Base-by-base conservation (phyloP, 2,797 vertebrate genomes). In the Astyanax mexicanus region DNA sequence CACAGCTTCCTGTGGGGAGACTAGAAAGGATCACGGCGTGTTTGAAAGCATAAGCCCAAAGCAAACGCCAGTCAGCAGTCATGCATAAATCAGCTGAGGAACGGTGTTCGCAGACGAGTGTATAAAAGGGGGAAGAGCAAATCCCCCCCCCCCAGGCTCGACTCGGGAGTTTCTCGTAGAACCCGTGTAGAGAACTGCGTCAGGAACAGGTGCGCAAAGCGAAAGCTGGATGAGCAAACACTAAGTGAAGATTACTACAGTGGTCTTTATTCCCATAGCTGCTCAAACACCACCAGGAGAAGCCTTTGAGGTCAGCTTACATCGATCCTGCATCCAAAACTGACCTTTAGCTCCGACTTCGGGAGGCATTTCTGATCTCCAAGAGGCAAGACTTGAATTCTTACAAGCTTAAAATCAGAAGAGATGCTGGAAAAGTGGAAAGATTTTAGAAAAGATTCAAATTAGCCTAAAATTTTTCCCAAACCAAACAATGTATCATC, bases 251-350 rank as follows among this genome's bases (percentile, higher is more conserved):
- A 42, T 17, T 37, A 37, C 54, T 38, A 64, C 55, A 64, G 6
- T 13, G 37, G 17, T 57, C 51, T 81, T 44, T 17, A 62, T 42
- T 62, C 23, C 45, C 74, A 80, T 76, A 75, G 76, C 75, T 82
- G 77, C 83, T 84, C 80, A 84, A 69, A 82, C 77, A 25, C 2
- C 67, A 65, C 40, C 78, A 76, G 75, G 76, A 79, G 81, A 80
- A 77, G 70, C 72, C 77, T 81, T 88, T 84, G 77, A 62, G 86
- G 85, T 86, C 80, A 15, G 83, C 85, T 79, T 85, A 72, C 81
- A 89, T 84, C 87, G 89, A 88, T 82, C 84, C 85, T 75, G 79
- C 80, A 86, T 85, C 85, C 83, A 86, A 86, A 90, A 84, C 86
- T 86, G 89, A 91, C 90, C 88, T 90, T 88, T 88, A 84, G 81